Evolutionary conservation across 2,113 vertebrate species (phyloP), one percentile per base, ranked within the genome.

Genomic region (Otis tarda): DNA sequence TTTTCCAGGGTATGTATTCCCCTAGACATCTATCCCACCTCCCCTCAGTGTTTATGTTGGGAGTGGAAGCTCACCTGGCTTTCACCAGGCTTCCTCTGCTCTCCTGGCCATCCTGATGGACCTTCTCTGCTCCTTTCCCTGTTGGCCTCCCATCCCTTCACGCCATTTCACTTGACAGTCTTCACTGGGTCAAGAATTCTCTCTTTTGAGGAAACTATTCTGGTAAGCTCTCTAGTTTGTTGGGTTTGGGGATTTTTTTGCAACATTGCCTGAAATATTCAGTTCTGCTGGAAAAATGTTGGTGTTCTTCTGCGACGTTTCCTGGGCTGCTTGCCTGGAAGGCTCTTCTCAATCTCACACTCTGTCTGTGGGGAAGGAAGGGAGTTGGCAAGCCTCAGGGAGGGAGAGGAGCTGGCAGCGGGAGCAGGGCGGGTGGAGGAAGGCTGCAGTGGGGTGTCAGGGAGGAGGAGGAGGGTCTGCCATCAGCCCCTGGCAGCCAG

Each of bases 241-340:
- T 77, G 15, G 23, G 37, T 20, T 86, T 2, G 10, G 59, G 55
- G 5, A 14, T 27, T 52, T 52, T 33, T 53, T 2, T 17, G 39
- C 56, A 78, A n/a, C 7, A 0, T 28, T 87, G 63, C 35, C 70
- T 83, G 70, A 77, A 94, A 93, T 7, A 23, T 61, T 93, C 90
- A 14, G 16, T 70, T 87, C 87, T 94, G 53, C 35, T 83, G 78
- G 81, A 43, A 55, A 91, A 81, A 45, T 23, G 27, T 81, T 71
- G 47, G 69, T 94, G 94, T 65, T 94, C 55, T 81, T 69, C 30
- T 21, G 71, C 5, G 47, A 95, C 50, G 14, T 83, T 95, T 94
- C 90, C 86, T 96, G 95, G 93, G 86, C 91, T 95, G 47, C 89
- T 89, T 94, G 94, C 95, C 94, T 94, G 91, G 89, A 93, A 95